These are phyloP conservation scores for Megalopta genalis DNA, from an alignment of 1,140 invertebrate species.

Conservation along the genomic window DNA sequence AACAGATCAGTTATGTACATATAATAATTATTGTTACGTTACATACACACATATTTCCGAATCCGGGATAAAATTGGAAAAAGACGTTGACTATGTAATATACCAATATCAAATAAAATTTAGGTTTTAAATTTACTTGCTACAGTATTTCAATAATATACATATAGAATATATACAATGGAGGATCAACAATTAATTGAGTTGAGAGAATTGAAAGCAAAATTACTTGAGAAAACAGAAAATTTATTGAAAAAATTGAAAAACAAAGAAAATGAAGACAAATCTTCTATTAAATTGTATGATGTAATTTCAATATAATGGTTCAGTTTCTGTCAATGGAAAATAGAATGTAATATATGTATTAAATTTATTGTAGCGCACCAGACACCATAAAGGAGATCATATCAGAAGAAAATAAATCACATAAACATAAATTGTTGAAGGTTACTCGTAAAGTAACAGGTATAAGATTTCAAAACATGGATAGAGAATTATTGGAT, in stretches of 20 bases:
- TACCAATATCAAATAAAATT: not conserved
- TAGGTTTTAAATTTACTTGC: not conserved
- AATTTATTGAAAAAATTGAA: conserved; percentile 15
- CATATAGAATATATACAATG: conserved; percentile 5
- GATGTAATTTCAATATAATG: not conserved
- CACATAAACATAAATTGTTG: conserved; percentile 11
- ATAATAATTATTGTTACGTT: not conserved
- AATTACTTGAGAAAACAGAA: not conserved
- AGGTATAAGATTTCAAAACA: conserved; percentile 56
- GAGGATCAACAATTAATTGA: conserved; percentile 35
- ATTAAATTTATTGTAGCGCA: not conserved
- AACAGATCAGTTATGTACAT: not conserved
- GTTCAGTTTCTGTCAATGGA: not conserved
- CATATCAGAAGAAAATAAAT: not conserved
- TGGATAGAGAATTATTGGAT: conserved; percentile 50
- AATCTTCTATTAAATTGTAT: not conserved
- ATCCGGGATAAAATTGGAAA: too few species aligned
- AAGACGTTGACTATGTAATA: not conserved
- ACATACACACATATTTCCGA: not conserved
- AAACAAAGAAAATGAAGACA: not conserved
- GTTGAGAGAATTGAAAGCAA: conserved; percentile 9
- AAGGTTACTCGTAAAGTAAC: conserved; percentile 21
- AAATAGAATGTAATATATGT: not conserved
- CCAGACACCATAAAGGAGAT: not conserved
- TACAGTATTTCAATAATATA: not conserved